Base-by-base conservation (phyloP, 2,888 invertebrate species). In the Chloromyia formosa region DNA sequence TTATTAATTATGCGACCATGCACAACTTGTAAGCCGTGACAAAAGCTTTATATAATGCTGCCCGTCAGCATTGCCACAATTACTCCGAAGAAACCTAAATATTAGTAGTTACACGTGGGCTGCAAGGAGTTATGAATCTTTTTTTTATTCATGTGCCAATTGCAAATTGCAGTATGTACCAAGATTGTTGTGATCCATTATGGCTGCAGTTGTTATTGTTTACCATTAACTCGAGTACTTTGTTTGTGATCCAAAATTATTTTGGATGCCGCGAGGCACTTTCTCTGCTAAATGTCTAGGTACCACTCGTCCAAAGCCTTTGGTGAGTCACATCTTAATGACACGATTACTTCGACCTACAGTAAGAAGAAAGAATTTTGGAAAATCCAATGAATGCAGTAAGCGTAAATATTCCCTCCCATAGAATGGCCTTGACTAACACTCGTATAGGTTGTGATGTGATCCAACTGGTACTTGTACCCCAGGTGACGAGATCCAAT, bases 91-190 rank as follows among this genome's bases (percentile, higher is more conserved):
- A 61, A n/a, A 22, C n/a, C 61, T 27, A 12, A 35, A 22, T 35
- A 61, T 61, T n/a, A n/a, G 61, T 61, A 61, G 27, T 12, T 20
- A 58, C 61, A 27, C 35, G 61, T 61, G 61, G 61, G 61, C 27
- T 61, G 16, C 27, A 35, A 23, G 35, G 22, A 5, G 14, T n/a
- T n/a, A n/a, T n/a, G n/a, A n/a, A n/a, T n/a, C n/a, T n/a, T n/a
- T n/a, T n/a, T n/a, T n/a, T n/a, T n/a, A n/a, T n/a, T n/a, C n/a
- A n/a, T n/a, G n/a, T n/a, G n/a, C n/a, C n/a, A 23, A 27, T 61
- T 35, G 61, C 61, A 61, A 61, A n/a, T n/a, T n/a, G n/a, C n/a
- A n/a, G n/a, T n/a, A n/a, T n/a, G n/a, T n/a, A n/a, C n/a, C n/a
- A n/a, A n/a, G n/a, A n/a, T n/a, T n/a, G n/a, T n/a, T n/a, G n/a